Evolutionary conservation across 2,113 vertebrate genomes (phyloP).

Genomic region (Myotis yumanensis): DNA sequence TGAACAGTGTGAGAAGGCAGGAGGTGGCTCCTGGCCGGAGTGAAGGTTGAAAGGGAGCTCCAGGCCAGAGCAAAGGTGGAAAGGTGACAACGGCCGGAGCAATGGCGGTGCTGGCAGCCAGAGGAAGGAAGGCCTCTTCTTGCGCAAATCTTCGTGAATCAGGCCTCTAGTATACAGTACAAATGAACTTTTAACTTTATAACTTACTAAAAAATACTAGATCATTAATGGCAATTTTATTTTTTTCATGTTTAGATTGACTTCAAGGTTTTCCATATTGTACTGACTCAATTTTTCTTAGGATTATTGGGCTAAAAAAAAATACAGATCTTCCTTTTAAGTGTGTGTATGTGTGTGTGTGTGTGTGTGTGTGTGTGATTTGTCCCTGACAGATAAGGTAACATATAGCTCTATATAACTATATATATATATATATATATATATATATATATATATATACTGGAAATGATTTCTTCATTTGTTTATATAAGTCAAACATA

Average conservation of each 20-base stretch:
- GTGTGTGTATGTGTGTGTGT: neutral
- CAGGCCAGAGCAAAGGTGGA: too few relatives aligned
- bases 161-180: neutral
- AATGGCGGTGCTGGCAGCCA: too few relatives aligned
- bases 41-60: too few relatives aligned
- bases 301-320: neutral
- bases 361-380: neutral
- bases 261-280: neutral
- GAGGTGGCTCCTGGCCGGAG: too few relatives aligned
- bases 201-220: neutral
- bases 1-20: too few relatives aligned
- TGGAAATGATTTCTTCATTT: neutral
- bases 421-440: neutral
- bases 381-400: neutral
- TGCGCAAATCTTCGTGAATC: too few relatives aligned
- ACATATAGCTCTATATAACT: neutral
- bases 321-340: neutral
- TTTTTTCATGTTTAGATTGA: neutral
- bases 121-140: too few relatives aligned
- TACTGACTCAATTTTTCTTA: neutral
- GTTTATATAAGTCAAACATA: neutral
- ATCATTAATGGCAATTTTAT: neutral
- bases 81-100: too few relatives aligned
- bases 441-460: neutral
- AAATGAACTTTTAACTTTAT: neutral